A percentile compares a stretch with the other conserved stretches of the same genome.
phyloP scores from a whole-genome alignment of 2,113 vertebrate species.

The Atherinomorus stipes region DNA sequence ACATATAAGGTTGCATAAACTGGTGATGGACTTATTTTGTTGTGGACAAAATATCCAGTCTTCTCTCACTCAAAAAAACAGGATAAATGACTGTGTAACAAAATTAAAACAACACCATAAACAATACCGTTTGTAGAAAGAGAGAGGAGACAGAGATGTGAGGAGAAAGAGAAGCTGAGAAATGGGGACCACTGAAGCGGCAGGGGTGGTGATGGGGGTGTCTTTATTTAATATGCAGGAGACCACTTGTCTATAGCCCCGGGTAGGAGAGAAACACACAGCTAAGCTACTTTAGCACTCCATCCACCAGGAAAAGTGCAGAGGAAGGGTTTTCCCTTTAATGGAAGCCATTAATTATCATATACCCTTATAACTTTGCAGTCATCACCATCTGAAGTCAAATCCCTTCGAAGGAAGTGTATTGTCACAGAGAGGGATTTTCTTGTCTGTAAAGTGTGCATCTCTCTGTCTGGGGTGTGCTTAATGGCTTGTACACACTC shows the following conservation, averaged over 20 bases:
- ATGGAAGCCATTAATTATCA: slow-evolving; percentile 77
- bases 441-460: slow-evolving; percentile 28
- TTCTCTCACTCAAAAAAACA: slow-evolving; percentile 40
- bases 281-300: slow-evolving; percentile 73
- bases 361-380: slow-evolving; percentile 55
- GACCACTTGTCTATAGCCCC: slow-evolving; percentile 71
- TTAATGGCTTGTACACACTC: slow-evolving; percentile 54
- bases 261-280: slow-evolving; percentile 68
- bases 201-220: slow-evolving; percentile 25
- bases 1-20: too few species aligned
- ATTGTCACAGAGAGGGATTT: slow-evolving; percentile 39
- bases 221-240: slow-evolving; percentile 79
- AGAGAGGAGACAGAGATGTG: slow-evolving; percentile 30
- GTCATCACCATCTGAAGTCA: slow-evolving; percentile 56
- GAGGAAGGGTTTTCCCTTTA: slow-evolving; percentile 71
- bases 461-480: slow-evolving; percentile 21
- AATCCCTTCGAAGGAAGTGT: slow-evolving; percentile 41
- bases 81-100: slow-evolving; percentile 53
- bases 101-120: slow-evolving; percentile 43
- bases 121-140: slow-evolving; percentile 43
- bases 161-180: slow-evolving; percentile 45
- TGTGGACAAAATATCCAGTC: slow-evolving; percentile 39
- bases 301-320: slow-evolving; percentile 74
- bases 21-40: neutral
- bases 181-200: slow-evolving; percentile 31